Base-by-base conservation (phyloP, 2,888 invertebrate species). In the Leucozona laternaria region DNA sequence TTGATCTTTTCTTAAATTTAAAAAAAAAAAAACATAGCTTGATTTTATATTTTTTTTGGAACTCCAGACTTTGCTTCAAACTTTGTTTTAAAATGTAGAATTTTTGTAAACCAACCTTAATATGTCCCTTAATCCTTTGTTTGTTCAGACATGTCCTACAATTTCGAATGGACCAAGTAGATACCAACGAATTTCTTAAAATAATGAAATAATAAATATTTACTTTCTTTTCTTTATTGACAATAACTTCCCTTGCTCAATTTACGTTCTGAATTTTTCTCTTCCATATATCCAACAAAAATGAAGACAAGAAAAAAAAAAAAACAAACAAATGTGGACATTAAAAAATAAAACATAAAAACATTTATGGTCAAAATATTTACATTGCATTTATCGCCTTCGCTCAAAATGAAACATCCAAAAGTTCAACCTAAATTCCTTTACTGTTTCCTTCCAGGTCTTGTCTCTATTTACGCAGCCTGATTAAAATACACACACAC, bases 391-490 rank as follows among this genome's bases (percentile, higher is more conserved):
- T 68, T 68, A 68, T 53, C 68, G 68, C 68, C 45, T 45, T 45
- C 28, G 37, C 15, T 15, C 2, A 22, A 22, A 40, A 64, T 22
- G 10, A 34, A 58, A 20, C 62, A 64, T 53, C 53, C 15, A 62
- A 45, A 64, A 43, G 50, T 17, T 37, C 68, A 53, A 50, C 53
- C 64, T 28, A 73, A 79, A 73, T 79, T 79, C 72, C 37, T 45
- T 55, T 3, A 2, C 37, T 50, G 50, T 15, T 34, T 60, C 17
- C 77, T 20, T 53, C 57, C 64, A 70, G 70, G 43, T 75, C 53
- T 76, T 58, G 13, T 25, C 28, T 28, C 28, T 80, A 53, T 76
- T 70, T 70, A 70, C 73, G 79, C 79, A 58, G 68, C 64, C 73
- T 66, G 48, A 22, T 53, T 53, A 66, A 48, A 48, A 66, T 28